These are phyloP conservation scores for Liposcelis brunnea DNA, from an alignment of 2,888 invertebrate species.

Conservation along the genomic window DNA sequence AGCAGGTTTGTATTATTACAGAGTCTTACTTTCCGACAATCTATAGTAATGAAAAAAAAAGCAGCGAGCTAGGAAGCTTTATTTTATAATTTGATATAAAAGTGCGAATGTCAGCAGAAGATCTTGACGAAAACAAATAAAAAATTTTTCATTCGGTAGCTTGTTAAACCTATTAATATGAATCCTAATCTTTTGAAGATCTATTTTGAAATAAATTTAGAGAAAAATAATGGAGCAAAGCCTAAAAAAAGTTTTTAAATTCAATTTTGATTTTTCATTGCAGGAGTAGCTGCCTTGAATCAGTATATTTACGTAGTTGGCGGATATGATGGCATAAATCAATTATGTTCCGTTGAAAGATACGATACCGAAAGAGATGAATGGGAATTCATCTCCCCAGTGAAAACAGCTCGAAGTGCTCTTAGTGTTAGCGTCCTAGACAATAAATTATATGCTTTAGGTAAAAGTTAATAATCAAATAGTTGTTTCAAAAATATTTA, in stretches of 20 bases:
- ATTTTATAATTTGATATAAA: slow-evolving; percentile 7
- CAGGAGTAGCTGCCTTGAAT: slow-evolving; percentile 66
- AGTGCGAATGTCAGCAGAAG: not conserved
- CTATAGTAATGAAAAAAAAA: not conserved
- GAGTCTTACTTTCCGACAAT: not conserved
- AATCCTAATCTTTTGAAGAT: no score
- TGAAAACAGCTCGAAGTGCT: slow-evolving; percentile 70
- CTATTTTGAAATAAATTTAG: no score
- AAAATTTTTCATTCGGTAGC: no score
- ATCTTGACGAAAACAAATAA: no score
- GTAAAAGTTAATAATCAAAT: slow-evolving; percentile 33
- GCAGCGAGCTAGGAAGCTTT: not conserved
- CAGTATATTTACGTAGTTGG: slow-evolving; percentile 86
- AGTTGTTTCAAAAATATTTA: slow-evolving; percentile 1
- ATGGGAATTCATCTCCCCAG: slow-evolving; percentile 62
- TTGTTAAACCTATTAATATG: no score
- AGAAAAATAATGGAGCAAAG: no score
- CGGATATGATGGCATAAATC: slow-evolving; percentile 75
- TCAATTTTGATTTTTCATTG: no score
- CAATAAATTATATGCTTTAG: slow-evolving; percentile 77
- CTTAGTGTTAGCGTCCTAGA: slow-evolving; percentile 73
- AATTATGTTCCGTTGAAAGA: slow-evolving; percentile 67
- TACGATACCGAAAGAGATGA: slow-evolving; percentile 67
- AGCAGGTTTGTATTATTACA: slow-evolving; percentile 40
- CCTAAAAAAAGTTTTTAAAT: no score